Evolutionary conservation across 1,140 invertebrate species (phyloP).

Genomic region (Paraescarpia echinospica): DNA sequence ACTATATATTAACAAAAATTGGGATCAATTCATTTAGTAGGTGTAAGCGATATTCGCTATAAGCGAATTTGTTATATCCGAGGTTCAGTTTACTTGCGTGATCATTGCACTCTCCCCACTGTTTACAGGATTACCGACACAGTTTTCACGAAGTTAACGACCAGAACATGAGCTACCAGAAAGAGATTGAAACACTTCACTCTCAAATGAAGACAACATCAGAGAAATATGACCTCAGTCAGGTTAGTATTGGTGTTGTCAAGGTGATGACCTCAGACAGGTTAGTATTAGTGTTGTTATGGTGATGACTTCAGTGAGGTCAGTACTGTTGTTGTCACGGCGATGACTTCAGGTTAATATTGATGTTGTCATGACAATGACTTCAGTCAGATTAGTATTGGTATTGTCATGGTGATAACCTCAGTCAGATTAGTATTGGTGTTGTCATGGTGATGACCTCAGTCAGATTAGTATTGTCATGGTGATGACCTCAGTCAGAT

Average conservation of each 20-base stretch:
- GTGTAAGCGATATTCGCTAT: no score
- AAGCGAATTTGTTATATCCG: no score
- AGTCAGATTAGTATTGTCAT: no score
- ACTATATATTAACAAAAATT: no score
- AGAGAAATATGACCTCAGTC: slow-evolving; percentile 45
- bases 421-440: background rate
- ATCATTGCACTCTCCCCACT: no score
- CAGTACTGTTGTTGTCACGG: background rate
- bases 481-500: no score
- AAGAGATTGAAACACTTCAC: slow-evolving; percentile 38
- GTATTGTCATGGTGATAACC: background rate
- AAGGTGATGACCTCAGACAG: background rate
- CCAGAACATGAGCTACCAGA: slow-evolving; percentile 33
- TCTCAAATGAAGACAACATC: slow-evolving; percentile 37
- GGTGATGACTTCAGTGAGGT: background rate
- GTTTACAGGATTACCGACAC: slow-evolving; percentile 36
- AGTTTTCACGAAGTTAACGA: slow-evolving; percentile 36
- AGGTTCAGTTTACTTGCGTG: background rate
- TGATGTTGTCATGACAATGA: background rate
- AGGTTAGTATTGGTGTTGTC: slow-evolving; percentile 30
- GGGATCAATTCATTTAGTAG: no score
- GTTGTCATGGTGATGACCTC: background rate
- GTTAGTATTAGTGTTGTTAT: background rate
- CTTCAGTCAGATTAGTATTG: background rate
- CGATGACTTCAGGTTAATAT: background rate